Evolutionary conservation across 1,140 invertebrate species (phyloP), one percentile per base, ranked within the genome.

Genomic region (Drosophila obscura): DNA sequence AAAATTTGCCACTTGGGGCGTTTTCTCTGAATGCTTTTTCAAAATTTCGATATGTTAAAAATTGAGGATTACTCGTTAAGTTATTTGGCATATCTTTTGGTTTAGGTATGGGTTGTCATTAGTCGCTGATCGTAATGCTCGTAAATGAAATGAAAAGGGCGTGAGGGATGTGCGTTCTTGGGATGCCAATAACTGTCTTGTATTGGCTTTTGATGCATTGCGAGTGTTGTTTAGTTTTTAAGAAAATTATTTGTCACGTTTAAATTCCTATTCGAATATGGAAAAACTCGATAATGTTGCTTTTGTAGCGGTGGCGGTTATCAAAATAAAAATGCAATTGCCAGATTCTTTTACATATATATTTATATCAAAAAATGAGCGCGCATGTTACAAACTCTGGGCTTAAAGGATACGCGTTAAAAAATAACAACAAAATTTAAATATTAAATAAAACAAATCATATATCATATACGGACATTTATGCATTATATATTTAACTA

Each of bases 361-460:
- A 85, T 85, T 81, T 85, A 81, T 84, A 84, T 85, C 77, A 87
- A 85, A 85, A 85, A 82, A 84, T 85, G 82, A 87, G 82, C 82
- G 82, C 82, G 82, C 83, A 78, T 82, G 66, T 82, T 82, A 87
- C 83, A 85, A 85, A 85, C 82, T 85, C 80, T 81, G 82, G 82
- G 82, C 82, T 87, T 85, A 84, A 74, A 84, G 60, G 52, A 73
- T 84, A 80, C 78, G 77, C 77, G 74, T 80, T 80, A 75, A 85
- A 84, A 79, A 80, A 88, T 88, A 87, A 87, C 83, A 87, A 87
- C 83, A 87, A 82, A 87, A 88, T 82, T 89, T 82, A 90, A 90
- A 90, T 79, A 85, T 85, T 85, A 85, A 85, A 85, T 85, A 85
- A 85, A 85, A 88, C 82, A 85, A 85, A 87, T 75, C 66, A 77